Percentiles rank a stretch among this genome's conserved stretches.
Evolutionary conservation across 2,888 invertebrate genomes (phyloP).

Genomic region (Idaea straminata): DNA sequence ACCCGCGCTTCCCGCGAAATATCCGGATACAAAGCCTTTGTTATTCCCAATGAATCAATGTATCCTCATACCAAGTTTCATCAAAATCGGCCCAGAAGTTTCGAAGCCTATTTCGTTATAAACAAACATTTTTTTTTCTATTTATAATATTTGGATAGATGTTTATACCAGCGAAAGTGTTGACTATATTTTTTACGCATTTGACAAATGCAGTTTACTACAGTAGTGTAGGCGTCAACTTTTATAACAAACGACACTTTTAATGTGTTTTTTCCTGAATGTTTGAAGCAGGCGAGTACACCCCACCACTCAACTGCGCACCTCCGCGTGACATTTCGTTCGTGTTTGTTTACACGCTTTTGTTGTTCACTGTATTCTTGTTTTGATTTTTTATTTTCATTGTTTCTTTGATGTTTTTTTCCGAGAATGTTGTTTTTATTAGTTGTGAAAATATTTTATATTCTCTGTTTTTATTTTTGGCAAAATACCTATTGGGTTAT

Average conservation of each 20-base stretch:
- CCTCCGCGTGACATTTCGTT: conserved; percentile 23
- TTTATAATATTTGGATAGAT: no score
- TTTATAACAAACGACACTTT: neutral
- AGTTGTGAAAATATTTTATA: neutral
- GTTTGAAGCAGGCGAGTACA: conserved; percentile 1
- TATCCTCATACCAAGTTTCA: no score
- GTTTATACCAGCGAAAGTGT: no score
- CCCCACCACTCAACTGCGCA: conserved; percentile 23
- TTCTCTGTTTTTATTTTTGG: neutral
- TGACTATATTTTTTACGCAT: no score
- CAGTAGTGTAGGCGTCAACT: neutral
- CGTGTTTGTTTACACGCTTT: conserved; percentile 25
- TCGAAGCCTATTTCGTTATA: no score
- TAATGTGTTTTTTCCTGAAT: neutral
- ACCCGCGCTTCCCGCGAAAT: no score
- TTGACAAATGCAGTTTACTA: neutral
- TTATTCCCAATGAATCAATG: no score
- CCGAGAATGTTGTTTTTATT: neutral
- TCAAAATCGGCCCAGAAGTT: no score
- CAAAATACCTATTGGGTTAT: no score
- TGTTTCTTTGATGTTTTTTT: conserved; percentile 21
- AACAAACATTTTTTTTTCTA: no score
- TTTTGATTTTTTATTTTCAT: conserved; percentile 11
- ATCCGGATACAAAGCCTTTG: no score
- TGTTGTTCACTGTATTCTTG: conserved; percentile 10